Conservation (phyloP, 2,888 invertebrate genomes). For the Hetaerina titia region DNA sequence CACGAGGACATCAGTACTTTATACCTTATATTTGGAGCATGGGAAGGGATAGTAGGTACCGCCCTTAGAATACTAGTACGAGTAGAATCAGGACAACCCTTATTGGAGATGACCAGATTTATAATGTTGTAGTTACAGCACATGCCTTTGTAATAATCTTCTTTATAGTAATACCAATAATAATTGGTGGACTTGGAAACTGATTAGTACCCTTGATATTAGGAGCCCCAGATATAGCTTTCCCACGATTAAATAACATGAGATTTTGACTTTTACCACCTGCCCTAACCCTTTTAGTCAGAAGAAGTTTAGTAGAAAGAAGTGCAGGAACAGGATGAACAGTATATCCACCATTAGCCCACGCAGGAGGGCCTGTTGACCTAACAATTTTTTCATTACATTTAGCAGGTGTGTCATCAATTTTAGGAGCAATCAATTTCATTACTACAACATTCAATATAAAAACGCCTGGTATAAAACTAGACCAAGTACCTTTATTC, state of each 20-base stretch:
- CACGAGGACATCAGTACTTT: conserved; percentile 88
- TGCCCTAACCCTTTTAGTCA: conserved; percentile 81
- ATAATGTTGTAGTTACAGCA: conserved; percentile 88
- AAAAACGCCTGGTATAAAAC: conserved; percentile 80
- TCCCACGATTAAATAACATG: conserved; percentile 77
- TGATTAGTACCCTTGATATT: conserved; percentile 88
- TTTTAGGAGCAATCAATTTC: conserved; percentile 89
- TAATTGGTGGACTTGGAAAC: conserved; percentile 92
- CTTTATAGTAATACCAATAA: conserved; percentile 86
- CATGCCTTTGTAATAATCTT: conserved; percentile 92
- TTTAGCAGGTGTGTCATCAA: conserved; percentile 86
- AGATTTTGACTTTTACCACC: conserved; percentile 88
- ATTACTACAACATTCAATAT: conserved; percentile 88
- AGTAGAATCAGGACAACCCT: conserved; percentile 85
- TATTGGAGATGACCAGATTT: conserved; percentile 87
- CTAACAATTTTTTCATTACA: conserved; percentile 88
- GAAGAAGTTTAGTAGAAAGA: conserved; percentile 83
- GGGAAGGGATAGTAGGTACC: conserved; percentile 85
- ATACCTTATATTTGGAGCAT: conserved; percentile 85
- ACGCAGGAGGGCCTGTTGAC: conserved; percentile 81
- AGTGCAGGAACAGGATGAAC: conserved; percentile 88
- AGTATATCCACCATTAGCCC: conserved; percentile 84
- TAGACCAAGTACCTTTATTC: conserved; percentile 86
- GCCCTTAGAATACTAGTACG: conserved; percentile 86
- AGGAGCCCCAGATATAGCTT: conserved; percentile 89